Evolutionary conservation across 2,888 invertebrate genomes (phyloP).

Genomic region (Ariolimax columbianus): DNA sequence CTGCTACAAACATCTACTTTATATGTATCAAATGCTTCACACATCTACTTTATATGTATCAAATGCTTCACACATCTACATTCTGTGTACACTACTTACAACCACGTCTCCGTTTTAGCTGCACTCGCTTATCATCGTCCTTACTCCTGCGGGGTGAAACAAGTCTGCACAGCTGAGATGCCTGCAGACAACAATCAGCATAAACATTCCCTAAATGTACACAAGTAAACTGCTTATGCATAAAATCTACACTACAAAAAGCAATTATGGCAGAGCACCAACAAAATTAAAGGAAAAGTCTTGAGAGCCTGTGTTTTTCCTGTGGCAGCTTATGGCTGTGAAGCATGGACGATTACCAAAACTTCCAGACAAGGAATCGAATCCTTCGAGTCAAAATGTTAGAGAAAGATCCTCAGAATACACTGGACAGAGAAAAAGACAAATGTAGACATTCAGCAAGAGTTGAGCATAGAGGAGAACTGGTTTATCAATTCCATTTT

Average conservation of each 20-base stretch:
- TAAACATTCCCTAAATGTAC: not conserved
- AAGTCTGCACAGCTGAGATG: constrained; percentile 42
- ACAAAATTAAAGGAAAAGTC: not conserved
- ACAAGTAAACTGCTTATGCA: not conserved
- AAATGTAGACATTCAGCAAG: too few relatives aligned
- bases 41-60: too few relatives aligned
- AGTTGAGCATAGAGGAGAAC: too few relatives aligned
- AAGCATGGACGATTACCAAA: not conserved
- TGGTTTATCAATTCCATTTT: too few relatives aligned
- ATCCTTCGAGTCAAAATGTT: too few relatives aligned
- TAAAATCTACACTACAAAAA: not conserved
- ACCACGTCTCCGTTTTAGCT: constrained; percentile 41
- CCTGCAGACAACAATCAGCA: constrained; percentile 1
- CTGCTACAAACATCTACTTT: too few relatives aligned
- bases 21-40: too few relatives aligned
- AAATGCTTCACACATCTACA: not conserved
- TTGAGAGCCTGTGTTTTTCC: too few relatives aligned
- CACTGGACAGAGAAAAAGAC: too few relatives aligned
- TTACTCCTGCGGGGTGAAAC: constrained; percentile 46
- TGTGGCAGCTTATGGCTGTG: not conserved
- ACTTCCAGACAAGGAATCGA: not conserved
- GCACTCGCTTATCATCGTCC: constrained; percentile 46
- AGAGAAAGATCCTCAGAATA: too few relatives aligned
- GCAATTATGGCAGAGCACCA: not conserved
- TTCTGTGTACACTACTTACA: not conserved